A percentile compares a stretch with the other conserved stretches of the same genome.
These are phyloP conservation scores for Drosophila subsilvestris DNA, from an alignment of 2,888 invertebrate genomes.

Conservation along the genomic window DNA sequence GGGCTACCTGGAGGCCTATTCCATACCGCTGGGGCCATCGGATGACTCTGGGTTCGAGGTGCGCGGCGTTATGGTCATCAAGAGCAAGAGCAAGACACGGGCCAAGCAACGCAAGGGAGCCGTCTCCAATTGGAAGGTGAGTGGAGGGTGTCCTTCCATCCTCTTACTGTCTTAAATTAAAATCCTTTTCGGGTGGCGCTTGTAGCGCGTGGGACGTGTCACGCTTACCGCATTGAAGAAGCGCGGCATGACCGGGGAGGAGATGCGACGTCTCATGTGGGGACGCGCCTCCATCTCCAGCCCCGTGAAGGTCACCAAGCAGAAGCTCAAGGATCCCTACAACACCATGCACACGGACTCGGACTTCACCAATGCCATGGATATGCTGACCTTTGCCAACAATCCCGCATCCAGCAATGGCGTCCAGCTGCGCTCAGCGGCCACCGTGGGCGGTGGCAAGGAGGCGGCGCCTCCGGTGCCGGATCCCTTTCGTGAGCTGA, in stretches of 20 bases:
- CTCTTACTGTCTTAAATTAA: too few relatives aligned
- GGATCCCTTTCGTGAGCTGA: constrained; percentile 88
- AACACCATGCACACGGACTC: constrained; percentile 76
- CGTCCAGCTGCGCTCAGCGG: constrained; percentile 39
- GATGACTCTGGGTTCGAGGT: constrained; percentile 94
- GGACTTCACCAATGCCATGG: constrained; percentile 89
- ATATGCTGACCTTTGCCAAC: constrained; percentile 93
- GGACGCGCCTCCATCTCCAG: constrained; percentile 94
- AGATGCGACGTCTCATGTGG: constrained; percentile 95
- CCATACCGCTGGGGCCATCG: constrained; percentile 94
- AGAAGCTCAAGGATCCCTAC: constrained; percentile 84
- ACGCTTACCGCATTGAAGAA: constrained; percentile 92
- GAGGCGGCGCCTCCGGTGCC: constrained; percentile 41
- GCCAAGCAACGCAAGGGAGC: constrained; percentile 98
- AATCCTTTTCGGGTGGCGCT: too few relatives aligned
- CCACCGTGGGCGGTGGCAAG: constrained; percentile 11
- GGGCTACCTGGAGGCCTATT: constrained; percentile 96
- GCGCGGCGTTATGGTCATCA: constrained; percentile 98
- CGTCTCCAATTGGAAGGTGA: constrained; percentile 98
- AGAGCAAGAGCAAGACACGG: constrained; percentile 97
- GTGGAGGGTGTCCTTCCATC: not conserved
- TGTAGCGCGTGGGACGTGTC: constrained; percentile 92
- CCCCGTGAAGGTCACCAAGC: constrained; percentile 89
- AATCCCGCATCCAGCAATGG: constrained; percentile 84
- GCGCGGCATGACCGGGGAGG: constrained; percentile 93